Base-by-base conservation (phyloP, 1,140 invertebrate genomes). In the Pteromalus puparum region DNA sequence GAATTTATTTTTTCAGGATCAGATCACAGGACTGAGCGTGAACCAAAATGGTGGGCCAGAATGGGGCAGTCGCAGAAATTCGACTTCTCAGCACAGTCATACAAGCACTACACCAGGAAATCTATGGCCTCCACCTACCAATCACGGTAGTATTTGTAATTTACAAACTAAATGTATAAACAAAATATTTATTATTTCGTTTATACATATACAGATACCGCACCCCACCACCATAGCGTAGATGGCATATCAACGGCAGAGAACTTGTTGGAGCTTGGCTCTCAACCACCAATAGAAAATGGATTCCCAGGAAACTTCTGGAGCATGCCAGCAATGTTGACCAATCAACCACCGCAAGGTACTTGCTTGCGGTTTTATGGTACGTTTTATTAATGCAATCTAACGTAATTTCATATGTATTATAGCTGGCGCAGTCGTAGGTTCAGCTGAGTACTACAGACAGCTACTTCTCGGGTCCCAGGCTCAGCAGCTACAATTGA, bases 401-500 rank as follows among this genome's bases (percentile, higher is more conserved):
- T 53, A 24, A 24, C 12, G 2, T 48, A 28, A 90, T 70, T 70
- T 70, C 24, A 3, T 28, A 24, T 67, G 24, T 73, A 67, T 68
- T 34, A 38, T 70, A 24, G 9, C 48, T 74, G 83, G 78, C 10
- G 46, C 73, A 38, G 38, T 15, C 0, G 53, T 53, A n/a, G 84
- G 79, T 15, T 81, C 84, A 68, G 74, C 79, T 4, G 91, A 91
- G 79, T 91, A 90, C 83, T 91, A 92, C 87, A 89, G 90, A 75
- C 93, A 93, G 67, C 85, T 94, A 81, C 86, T 94, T 46, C 85
- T 94, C 82, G 92, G 93, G 68, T 94, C 94, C 79, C 94, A 94
- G 87, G 91, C 94, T 84, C 94, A 95, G 87, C 94, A 95, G 26
- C 92, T 95, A 79, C 95, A 95, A 89, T 92, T 95, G 90, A 92